phyloP scores from a whole-genome alignment of 2,113 vertebrate species.

The Hypomesus transpacificus region DNA sequence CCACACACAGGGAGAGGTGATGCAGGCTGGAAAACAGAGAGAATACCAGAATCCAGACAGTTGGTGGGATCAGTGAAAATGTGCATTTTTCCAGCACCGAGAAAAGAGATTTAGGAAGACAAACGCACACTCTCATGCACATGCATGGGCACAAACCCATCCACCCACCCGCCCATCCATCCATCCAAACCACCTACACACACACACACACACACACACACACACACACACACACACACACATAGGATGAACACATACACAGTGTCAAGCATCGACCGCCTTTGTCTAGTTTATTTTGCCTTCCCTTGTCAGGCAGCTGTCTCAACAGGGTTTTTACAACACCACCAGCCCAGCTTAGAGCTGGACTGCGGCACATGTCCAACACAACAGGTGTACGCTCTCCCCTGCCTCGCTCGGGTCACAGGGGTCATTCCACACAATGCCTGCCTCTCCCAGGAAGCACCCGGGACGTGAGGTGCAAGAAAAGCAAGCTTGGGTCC shows the following conservation, averaged over 20 bases:
- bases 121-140: constrained; percentile 4
- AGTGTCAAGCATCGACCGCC: neutral
- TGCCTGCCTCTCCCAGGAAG: constrained; percentile 20
- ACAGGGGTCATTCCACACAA: constrained; percentile 32
- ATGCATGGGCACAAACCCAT: neutral
- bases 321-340: constrained; percentile 47
- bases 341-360: constrained; percentile 32
- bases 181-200: neutral
- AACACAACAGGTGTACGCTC: constrained; percentile 47
- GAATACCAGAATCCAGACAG: neutral
- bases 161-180: neutral
- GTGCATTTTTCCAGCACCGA: neutral
- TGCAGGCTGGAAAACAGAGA: constrained; percentile 1
- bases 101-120: neutral
- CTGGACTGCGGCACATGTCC: constrained; percentile 15
- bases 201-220: constrained; percentile 8
- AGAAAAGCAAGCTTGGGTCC: constrained; percentile 22
- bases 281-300: neutral
- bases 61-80: constrained; percentile 19
- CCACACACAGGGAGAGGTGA: neutral
- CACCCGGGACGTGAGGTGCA: constrained; percentile 22
- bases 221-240: constrained; percentile 5
- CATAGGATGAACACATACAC: neutral
- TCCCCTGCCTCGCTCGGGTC: constrained; percentile 11
- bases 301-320: constrained; percentile 58